Percentiles rank a stretch among this genome's conserved stretches.
Conservation (phyloP, 2,113 vertebrate genomes). For the Leiothrix lutea region DNA sequence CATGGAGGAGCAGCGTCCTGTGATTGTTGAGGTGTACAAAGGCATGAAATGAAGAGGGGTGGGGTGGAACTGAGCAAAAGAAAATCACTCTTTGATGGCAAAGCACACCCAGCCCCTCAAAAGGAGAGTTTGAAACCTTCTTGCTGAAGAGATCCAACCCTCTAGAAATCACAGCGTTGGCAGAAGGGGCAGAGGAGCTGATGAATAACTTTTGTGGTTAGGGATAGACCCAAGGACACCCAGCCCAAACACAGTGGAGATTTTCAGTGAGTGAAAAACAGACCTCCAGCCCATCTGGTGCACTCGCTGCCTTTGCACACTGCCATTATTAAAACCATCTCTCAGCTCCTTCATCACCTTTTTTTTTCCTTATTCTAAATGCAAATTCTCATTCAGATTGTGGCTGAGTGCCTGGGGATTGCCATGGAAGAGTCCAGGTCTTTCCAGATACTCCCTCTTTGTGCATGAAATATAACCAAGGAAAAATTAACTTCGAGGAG, state of each 20-base stretch:
- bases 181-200: not conserved
- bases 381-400: not conserved
- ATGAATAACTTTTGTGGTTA: not conserved
- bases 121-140: not conserved
- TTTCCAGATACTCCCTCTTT: not conserved
- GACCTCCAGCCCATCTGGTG: not conserved
- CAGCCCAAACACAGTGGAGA: not conserved
- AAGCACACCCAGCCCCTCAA: not conserved
- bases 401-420: not conserved
- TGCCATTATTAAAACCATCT: not conserved
- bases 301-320: accelerated
- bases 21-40: not conserved
- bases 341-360: not conserved
- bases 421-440: not conserved
- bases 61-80: not conserved
- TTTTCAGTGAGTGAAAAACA: not conserved
- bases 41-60: not conserved
- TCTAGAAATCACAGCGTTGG: accelerated
- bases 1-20: accelerated
- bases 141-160: not conserved
- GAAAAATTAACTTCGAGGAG: not conserved
- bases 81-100: not conserved
- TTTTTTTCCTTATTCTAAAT: not conserved
- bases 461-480: accelerated
- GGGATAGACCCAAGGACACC: not conserved